Evolutionary conservation across 2,113 vertebrate genomes (phyloP).

Genomic region (Notiomystis cincta): DNA sequence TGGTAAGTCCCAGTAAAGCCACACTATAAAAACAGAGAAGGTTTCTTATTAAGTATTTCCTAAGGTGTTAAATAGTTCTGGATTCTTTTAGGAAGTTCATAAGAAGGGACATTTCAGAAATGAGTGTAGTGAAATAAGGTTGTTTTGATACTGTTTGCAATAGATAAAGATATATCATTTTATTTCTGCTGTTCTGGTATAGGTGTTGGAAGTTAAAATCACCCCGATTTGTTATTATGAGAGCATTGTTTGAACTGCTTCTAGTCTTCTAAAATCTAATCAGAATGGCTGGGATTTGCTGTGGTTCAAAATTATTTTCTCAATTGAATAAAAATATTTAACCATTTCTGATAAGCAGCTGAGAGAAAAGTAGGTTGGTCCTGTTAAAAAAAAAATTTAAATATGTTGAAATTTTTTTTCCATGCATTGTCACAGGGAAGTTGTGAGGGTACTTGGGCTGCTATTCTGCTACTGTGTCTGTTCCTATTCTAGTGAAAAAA

Average conservation of each 20-base stretch:
- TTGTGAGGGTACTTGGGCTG: not conserved
- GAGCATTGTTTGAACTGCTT: not conserved
- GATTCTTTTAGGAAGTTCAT: not conserved
- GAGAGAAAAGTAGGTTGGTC: not conserved
- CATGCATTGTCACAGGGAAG: not conserved
- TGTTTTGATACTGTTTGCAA: not conserved
- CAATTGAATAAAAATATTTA: not conserved
- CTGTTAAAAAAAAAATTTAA: not conserved
- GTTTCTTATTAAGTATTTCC: not conserved
- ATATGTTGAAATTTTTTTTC: too few relatives aligned
- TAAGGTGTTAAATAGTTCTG: not conserved
- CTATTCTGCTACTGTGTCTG: not conserved
- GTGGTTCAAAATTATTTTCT: not conserved
- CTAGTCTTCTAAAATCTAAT: not conserved
- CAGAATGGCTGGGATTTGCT: not conserved
- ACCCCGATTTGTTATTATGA: not conserved
- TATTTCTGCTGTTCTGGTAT: not conserved
- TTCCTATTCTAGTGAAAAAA: not conserved
- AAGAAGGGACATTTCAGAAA: not conserved
- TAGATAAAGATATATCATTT: not conserved
- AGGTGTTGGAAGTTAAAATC: not conserved
- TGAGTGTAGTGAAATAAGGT: accelerated
- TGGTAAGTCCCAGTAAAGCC: not conserved
- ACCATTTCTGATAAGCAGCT: not conserved
- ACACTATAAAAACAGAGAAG: not conserved